Conservation (phyloP, 2,797 vertebrate species). For the Pteropus rufus region DNA sequence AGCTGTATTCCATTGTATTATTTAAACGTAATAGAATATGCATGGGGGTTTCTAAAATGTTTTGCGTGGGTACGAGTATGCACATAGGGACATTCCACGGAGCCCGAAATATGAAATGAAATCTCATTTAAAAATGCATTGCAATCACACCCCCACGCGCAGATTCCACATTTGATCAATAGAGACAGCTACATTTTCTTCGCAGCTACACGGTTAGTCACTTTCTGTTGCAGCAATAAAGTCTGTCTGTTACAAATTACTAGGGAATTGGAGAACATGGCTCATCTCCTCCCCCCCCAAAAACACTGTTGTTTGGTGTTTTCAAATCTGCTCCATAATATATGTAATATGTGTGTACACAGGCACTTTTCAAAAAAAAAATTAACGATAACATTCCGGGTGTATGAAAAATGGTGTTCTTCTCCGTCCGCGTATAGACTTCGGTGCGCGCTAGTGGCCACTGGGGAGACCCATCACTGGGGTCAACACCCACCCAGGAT, state of each 20-base stretch:
- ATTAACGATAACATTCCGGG: conserved; percentile 61
- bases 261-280: conserved; percentile 51
- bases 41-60: not conserved
- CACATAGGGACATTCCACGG: not conserved
- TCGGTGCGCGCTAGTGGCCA: not conserved
- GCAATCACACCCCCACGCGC: conserved; percentile 29
- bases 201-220: not conserved
- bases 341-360: conserved; percentile 63
- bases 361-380: conserved; percentile 69
- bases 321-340: conserved; percentile 61
- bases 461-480: not conserved
- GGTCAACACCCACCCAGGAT: not conserved
- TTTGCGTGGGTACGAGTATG: conserved; percentile 24
- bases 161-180: conserved; percentile 30
- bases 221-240: conserved; percentile 43
- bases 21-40: not conserved
- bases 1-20: not conserved
- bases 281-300: not conserved
- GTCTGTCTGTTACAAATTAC: conserved; percentile 73
- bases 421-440: not conserved
- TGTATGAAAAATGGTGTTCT: not conserved
- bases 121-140: conserved; percentile 8
- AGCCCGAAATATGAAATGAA: conserved; percentile 38
- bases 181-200: conserved; percentile 54
- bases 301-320: not conserved